A percentile compares a stretch with the other conserved stretches of the same genome.
phyloP scores from a whole-genome alignment of 2,888 invertebrate genomes.

The Adineta ricciae region DNA sequence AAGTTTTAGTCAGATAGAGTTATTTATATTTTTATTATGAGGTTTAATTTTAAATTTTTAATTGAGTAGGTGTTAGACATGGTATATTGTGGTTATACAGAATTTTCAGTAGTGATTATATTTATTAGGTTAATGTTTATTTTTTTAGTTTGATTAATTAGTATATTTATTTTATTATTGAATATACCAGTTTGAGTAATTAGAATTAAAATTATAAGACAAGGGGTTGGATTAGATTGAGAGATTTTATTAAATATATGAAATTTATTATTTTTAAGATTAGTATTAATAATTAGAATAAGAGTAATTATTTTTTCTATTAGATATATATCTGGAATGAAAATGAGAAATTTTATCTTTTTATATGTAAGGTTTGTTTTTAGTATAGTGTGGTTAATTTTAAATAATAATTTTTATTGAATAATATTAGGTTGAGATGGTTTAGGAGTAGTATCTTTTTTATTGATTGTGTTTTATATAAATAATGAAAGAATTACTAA shows the following conservation, averaged over 20 bases:
- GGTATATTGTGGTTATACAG: not conserved
- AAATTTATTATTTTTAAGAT: not conserved
- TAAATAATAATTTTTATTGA: not conserved
- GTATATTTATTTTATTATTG: too few species aligned
- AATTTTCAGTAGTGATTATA: not conserved
- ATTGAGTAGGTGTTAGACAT: not conserved
- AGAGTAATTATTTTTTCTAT: not conserved
- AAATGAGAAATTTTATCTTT: not conserved
- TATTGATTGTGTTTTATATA: not conserved
- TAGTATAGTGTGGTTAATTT: not conserved
- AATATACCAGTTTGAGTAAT: too few species aligned
- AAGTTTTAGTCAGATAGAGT: not conserved
- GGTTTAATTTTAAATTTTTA: not conserved
- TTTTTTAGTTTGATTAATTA: not conserved
- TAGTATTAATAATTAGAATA: not conserved
- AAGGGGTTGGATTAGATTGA: not conserved
- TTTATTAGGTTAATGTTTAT: not conserved
- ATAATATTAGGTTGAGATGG: not conserved
- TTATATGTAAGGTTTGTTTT: not conserved
- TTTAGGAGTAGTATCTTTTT: not conserved
- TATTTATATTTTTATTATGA: not conserved
- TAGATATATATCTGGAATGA: not conserved
- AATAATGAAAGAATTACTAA: not conserved
- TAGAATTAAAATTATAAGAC: too few species aligned
- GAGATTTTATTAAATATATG: not conserved